Evolutionary conservation across 2,888 invertebrate species (phyloP).

Genomic region (Xestoiulus laeticollis): DNA sequence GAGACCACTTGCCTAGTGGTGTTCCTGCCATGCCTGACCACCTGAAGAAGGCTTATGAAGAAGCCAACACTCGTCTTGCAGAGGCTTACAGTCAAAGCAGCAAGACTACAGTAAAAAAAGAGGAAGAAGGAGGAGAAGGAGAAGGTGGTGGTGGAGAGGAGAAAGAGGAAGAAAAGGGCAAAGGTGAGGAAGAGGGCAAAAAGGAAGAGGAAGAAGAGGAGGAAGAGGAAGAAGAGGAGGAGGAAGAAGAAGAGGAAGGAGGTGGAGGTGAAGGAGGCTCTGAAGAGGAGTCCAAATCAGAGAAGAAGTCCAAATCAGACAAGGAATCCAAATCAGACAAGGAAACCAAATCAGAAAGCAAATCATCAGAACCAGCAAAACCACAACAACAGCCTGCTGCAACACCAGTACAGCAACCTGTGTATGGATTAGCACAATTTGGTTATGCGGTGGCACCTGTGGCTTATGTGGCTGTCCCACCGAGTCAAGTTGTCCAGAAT

Average conservation of each 20-base stretch:
- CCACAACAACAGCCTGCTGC: constrained; percentile 5
- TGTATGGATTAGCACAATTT: constrained; percentile 6
- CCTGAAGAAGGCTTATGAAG: constrained; percentile 49
- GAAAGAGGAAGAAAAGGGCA: constrained; percentile 25
- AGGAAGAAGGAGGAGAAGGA: constrained; percentile 24
- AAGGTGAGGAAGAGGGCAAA: constrained; percentile 19
- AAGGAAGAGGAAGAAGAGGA: constrained; percentile 13
- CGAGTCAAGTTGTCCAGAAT: not conserved
- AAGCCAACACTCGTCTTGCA: constrained; percentile 46
- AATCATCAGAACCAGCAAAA: not conserved
- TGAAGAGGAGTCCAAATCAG: not conserved
- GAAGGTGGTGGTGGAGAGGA: constrained; percentile 41
- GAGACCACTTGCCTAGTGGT: constrained; percentile 50
- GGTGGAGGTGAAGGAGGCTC: not conserved
- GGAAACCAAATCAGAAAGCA: not conserved
- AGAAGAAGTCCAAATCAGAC: not conserved
- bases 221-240: constrained; percentile 45
- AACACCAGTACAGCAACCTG: not conserved
- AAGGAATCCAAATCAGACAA: too few species aligned
- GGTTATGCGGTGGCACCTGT: constrained; percentile 36
- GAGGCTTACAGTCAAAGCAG: constrained; percentile 45
- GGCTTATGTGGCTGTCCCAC: not conserved
- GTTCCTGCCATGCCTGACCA: constrained; percentile 48
- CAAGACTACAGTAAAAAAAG: not conserved
- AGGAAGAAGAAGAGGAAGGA: constrained; percentile 16